Base-by-base conservation (phyloP, 2,888 invertebrate genomes). In the Elysia crispata region DNA sequence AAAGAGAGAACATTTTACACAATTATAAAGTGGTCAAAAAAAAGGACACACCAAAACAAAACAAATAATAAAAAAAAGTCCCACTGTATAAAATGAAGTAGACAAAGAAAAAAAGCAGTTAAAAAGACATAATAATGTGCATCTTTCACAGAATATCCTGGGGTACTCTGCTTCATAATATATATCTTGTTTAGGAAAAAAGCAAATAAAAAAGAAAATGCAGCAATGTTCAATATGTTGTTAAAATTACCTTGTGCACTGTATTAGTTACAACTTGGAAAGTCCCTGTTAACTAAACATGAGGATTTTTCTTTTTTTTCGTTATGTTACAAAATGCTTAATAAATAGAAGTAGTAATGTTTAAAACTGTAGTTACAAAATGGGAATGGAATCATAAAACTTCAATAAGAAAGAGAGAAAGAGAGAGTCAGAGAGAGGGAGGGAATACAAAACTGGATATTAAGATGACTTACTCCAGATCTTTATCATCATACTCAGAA, bases 401-500 rank as follows among this genome's bases (percentile, higher is more conserved):
- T 20, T 60, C 0, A 66, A 69, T 33, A 74, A 31, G 13, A 66
- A 33, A n/a, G 33, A 20, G 67, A 23, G 69, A 76, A 28, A 70
- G 72, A 31, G 11, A 62, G 49, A 62, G 23, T 5, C 6, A 60
- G n/a, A 60, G n/a, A 60, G 60, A 60, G 41, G 11, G 41, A 41
- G 41, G 11, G 41, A 41, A 11, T 41, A 6, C 3, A 6, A 11
- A 20, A 41, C n/a, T 23, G 41, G 11, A 11, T 41, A 6, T 6
- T 41, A 11, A 20, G 41, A 18, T 23, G 0, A 86, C 90, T 87
- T 84, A 91, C 93, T 92, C 88, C 57, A 86, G 85, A 84, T 93
- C 93, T 86, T 93, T 92, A n/a, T 86, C 80, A 81, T 86, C 84
- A 86, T 92, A 93, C 75, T 93, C 89, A 5, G 88, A 87, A 13